Evolutionary conservation across 2,888 invertebrate species (phyloP).

Genomic region (Torymus aiolomorphi): DNA sequence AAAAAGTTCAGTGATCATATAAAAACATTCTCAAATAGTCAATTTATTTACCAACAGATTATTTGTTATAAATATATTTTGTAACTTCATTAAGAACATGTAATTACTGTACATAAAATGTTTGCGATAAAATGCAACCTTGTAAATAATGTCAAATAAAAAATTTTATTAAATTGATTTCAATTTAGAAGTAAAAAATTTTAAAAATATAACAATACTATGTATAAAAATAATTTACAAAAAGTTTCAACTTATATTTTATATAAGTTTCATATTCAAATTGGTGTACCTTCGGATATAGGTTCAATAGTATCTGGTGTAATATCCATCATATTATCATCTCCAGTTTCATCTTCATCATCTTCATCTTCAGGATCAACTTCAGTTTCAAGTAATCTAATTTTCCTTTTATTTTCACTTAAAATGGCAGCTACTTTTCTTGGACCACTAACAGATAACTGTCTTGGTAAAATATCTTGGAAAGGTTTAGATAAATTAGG

Average conservation of each 20-base stretch:
- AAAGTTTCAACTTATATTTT: constrained; percentile 43
- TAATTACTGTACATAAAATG: constrained; percentile 52
- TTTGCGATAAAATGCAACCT: constrained; percentile 39
- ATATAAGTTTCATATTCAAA: background rate
- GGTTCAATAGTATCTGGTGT: constrained; percentile 58
- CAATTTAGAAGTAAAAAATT: constrained; percentile 29
- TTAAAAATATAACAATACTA: constrained; percentile 35
- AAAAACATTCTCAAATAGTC: constrained; percentile 7
- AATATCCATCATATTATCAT: constrained; percentile 66
- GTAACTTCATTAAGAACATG: constrained; percentile 19
- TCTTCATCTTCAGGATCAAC: constrained; percentile 94
- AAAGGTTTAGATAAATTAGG: constrained; percentile 68
- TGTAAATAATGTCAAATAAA: constrained; percentile 58
- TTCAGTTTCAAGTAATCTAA: constrained; percentile 94
- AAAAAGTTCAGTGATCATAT: constrained; percentile 1
- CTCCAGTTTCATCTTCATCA: constrained; percentile 78
- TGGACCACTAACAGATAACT: constrained; percentile 90
- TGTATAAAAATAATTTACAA: constrained; percentile 50
- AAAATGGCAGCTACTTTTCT: constrained; percentile 90
- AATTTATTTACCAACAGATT: background rate
- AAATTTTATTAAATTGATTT: constrained; percentile 49
- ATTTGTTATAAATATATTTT: constrained; percentile 26
- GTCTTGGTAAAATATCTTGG: constrained; percentile 74
- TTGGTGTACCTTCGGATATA: constrained; percentile 25
- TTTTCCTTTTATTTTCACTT: constrained; percentile 86